These are phyloP conservation scores for Geotrupes spiniger DNA, from an alignment of 2,888 invertebrate species.

Conservation along the genomic window DNA sequence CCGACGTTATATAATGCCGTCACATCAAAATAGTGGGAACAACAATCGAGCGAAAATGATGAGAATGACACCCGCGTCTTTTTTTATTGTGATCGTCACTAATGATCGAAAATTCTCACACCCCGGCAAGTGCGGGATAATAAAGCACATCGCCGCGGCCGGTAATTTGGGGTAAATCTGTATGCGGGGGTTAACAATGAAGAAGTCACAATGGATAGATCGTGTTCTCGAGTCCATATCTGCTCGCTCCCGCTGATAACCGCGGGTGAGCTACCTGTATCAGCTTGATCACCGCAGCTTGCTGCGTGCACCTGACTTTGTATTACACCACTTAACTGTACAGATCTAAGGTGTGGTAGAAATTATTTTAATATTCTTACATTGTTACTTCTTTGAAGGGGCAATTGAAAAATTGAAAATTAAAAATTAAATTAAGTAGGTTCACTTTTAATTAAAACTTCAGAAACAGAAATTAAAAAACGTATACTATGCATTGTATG, in stretches of 20 bases:
- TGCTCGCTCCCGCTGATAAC: constrained; percentile 35
- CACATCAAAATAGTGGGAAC: too few relatives aligned
- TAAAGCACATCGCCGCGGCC: constrained; percentile 1
- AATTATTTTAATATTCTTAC: not conserved
- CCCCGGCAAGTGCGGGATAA: constrained; percentile 1
- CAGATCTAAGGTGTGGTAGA: not conserved
- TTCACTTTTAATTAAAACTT: too few relatives aligned
- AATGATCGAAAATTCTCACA: constrained; percentile 2
- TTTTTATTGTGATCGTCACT: too few relatives aligned
- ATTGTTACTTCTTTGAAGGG: too few relatives aligned
- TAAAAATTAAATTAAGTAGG: too few relatives aligned
- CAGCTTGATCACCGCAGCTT: constrained; percentile 5
- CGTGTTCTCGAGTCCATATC: constrained; percentile 28
- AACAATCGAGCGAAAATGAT: too few relatives aligned
- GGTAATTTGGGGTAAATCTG: constrained; percentile 2
- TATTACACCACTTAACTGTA: not conserved
- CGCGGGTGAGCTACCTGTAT: constrained; percentile 40
- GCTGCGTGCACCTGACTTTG: constrained; percentile 15
- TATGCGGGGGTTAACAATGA: constrained; percentile 13
- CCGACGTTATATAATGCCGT: too few relatives aligned
- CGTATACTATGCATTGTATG: too few relatives aligned
- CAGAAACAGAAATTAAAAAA: too few relatives aligned
- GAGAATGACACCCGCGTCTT: too few relatives aligned
- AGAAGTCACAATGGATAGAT: constrained; percentile 20
- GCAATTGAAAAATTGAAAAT: too few relatives aligned